phyloP scores from a whole-genome alignment of 2,797 vertebrate genomes.

The Gallirallus australis region DNA sequence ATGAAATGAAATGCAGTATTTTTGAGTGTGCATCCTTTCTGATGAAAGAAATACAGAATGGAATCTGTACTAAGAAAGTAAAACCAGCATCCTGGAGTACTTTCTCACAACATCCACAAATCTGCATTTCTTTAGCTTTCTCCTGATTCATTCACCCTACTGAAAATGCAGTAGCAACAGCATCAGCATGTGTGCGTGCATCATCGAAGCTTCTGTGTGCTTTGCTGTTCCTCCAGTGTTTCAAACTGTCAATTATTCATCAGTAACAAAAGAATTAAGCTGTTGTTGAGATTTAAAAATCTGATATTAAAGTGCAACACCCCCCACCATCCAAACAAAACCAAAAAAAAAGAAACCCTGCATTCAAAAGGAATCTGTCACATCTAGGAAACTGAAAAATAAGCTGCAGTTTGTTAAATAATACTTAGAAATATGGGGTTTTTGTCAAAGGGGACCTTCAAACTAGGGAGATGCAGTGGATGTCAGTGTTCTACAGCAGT shows the following conservation, averaged over 20 bases:
- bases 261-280: neutral
- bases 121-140: neutral
- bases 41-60: neutral
- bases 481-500: neutral
- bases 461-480: neutral
- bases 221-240: neutral
- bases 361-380: neutral
- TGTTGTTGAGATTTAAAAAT: neutral
- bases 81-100: neutral
- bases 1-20: neutral
- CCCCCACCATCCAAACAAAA: no score
- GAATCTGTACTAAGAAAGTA: neutral
- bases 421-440: neutral
- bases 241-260: neutral
- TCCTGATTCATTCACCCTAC: neutral
- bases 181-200: neutral
- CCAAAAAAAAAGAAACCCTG: neutral
- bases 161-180: neutral
- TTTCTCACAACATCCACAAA: neutral
- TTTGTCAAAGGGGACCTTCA: neutral
- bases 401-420: neutral
- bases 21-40: neutral
- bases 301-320: neutral
- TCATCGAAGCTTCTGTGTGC: neutral
- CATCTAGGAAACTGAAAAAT: neutral